These are phyloP conservation scores for Aselliscus stoliczkanus DNA, from an alignment of 2,797 vertebrate genomes.

Conservation along the genomic window DNA sequence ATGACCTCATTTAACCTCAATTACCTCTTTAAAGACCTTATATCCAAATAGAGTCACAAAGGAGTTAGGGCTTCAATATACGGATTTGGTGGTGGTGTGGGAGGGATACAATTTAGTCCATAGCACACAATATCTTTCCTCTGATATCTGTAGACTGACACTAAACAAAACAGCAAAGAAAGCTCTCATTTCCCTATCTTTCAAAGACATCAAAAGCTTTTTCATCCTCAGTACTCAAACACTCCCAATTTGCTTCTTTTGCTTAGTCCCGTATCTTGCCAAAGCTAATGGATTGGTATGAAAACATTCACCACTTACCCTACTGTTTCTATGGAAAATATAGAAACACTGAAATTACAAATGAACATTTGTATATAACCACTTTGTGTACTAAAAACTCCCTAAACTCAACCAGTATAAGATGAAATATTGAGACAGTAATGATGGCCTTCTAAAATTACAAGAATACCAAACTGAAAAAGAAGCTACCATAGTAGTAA, in stretches of 20 bases:
- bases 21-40: background rate
- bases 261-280: background rate
- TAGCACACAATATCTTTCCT: background rate
- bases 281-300: background rate
- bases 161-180: background rate
- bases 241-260: background rate
- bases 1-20: background rate
- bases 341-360: background rate
- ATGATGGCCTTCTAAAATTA: background rate
- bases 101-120: background rate
- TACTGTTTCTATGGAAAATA: background rate
- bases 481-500: background rate
- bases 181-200: background rate
- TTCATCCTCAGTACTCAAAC: background rate
- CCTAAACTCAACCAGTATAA: background rate
- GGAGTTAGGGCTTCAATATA: background rate
- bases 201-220: background rate
- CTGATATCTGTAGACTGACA: background rate
- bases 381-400: background rate
- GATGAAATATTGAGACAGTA: background rate
- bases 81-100: background rate
- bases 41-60: background rate
- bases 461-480: background rate
- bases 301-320: background rate
- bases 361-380: background rate